phyloP scores from a whole-genome alignment of 1,140 invertebrate species.

The Drosophila serrata region DNA sequence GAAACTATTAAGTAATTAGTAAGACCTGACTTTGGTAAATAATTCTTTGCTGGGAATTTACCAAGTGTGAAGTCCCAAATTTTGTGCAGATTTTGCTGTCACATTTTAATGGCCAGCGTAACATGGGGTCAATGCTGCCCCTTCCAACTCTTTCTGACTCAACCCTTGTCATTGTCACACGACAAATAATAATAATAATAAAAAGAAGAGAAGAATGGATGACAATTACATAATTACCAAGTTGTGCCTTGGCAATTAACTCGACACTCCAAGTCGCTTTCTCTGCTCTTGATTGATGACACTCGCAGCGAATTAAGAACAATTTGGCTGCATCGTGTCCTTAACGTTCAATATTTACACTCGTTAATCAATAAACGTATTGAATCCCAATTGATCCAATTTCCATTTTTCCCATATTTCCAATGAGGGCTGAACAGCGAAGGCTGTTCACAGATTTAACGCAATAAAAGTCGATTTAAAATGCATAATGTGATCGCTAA shows the following conservation, averaged over 20 bases:
- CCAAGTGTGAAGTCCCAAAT: constrained; percentile 19
- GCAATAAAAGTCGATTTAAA: constrained; percentile 73
- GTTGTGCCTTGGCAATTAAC: constrained; percentile 73
- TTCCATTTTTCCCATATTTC: constrained; percentile 38
- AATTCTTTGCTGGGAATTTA: neutral
- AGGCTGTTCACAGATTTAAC: constrained; percentile 66
- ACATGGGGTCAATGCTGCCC: constrained; percentile 22
- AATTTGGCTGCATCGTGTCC: constrained; percentile 41
- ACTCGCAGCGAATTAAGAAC: constrained; percentile 52
- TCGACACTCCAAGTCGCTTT: constrained; percentile 41
- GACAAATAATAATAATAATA: constrained; percentile 34
- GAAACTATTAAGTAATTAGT: constrained; percentile 30
- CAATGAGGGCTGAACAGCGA: constrained; percentile 41
- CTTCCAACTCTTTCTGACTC: neutral
- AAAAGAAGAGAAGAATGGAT: neutral
- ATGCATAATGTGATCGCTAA: constrained; percentile 65
- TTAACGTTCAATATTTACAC: constrained; percentile 74
- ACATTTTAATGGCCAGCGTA: constrained; percentile 18
- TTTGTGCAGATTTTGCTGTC: constrained; percentile 41
- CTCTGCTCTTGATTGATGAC: constrained; percentile 68
- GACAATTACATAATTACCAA: constrained; percentile 79
- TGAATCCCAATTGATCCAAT: constrained; percentile 64
- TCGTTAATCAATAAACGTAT: constrained; percentile 67
- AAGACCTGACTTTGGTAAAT: constrained; percentile 9
- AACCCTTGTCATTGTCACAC: constrained; percentile 53